Evolutionary conservation across 2,113 vertebrate species (phyloP), one percentile per base, ranked within the genome.

Genomic region (Dermatemys mawii): DNA sequence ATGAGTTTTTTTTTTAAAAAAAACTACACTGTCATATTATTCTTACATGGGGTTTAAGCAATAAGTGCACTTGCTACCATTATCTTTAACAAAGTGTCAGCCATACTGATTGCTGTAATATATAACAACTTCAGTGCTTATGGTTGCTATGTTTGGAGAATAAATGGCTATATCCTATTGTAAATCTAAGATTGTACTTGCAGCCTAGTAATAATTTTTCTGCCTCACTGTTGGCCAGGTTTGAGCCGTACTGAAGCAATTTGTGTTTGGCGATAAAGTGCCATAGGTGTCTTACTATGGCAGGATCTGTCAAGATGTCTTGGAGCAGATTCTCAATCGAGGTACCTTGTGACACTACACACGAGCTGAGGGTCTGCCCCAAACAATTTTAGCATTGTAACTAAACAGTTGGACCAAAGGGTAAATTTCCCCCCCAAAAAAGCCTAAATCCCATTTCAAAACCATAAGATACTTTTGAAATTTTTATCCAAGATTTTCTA

Each of bases 301-400:
- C 91, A 94, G 57, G 83, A 93, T 92, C 92, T 89, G 84, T 54
- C 90, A 89, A 87, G 92, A 81, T 75, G 84, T 90, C 88, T 93
- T 50, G 83, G 93, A 53, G 50, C 57, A 95, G 57, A 96, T 95
- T 88, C 86, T 95, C 81, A 93, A 75, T 83, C 93, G 90, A 10
- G 94, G 85, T 95, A 96, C 96, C 93, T 96, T 86, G 83, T 41
- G 78, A 75, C 87, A 94, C 76, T 41, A 29, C 89, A 92, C 60
- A 86, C 80, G 50, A 32, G 51, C 82, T 55, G 60, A 92, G 88
- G 63, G 63, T 84, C 90, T 94, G 88, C 80, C 73, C 63, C 78
- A 14, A 48, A 38, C 55, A 38, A 84, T 91, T 96, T 96, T 90
- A 92, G 96, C 83, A 90, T 91, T 32, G 41, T 17, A 73, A 91